Conservation (phyloP, 2,113 vertebrate genomes). For the rabbit (Oryctolagus cuniculus) region mOryCun1.1 NC_091434.1:6272001-6272500, state of each 20-base stretch:
- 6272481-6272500: neutral
- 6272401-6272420: neutral
- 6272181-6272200: neutral
- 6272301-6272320: neutral
- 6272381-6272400: neutral
- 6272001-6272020: neutral
- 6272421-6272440: neutral
- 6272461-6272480: neutral
- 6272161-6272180: neutral
- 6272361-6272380: neutral
- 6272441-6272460: no score
- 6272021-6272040: neutral
- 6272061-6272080: neutral
- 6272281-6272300: neutral
- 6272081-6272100: neutral
- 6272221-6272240: neutral
- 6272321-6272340: neutral
- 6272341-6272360: neutral
- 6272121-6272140: fast-evolving
- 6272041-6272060: neutral
- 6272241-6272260: neutral
- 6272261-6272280: neutral
- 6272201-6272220: fast-evolving
- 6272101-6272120: neutral
- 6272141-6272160: neutral